Base-by-base conservation (phyloP, 2,797 vertebrate species). In the Taeniopygia guttata region DNA sequence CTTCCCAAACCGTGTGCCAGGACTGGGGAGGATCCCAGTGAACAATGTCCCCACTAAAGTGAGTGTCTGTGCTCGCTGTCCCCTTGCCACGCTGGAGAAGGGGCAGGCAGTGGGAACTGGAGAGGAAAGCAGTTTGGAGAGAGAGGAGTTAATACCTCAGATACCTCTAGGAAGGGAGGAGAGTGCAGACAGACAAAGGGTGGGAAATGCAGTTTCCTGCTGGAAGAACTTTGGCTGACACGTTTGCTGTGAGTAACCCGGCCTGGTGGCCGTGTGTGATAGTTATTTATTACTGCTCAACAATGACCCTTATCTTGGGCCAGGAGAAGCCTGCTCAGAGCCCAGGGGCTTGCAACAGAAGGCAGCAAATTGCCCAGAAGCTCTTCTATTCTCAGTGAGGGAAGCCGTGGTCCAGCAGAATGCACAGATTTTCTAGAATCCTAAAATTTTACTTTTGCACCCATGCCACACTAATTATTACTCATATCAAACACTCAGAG, bases 161-260 rank as follows among this genome's bases (percentile, higher is more conserved):
- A 55, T 10, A 93, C 72, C 68, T 91, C 68, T 66, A 68, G 94
- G 92, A 87, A 93, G 92, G 87, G 90, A 93, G 89, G 81, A 83
- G 87, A 63, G 67, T 18, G 69, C 62, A 18, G 86, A 9, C 86
- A 92, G 81, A 89, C 54, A 7, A 58, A 51, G 93, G 73, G 87
- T 92, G 60, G 93, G 92, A 96, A 96, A 62, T 23, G 76, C 76
- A 69, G 87, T 45, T 96, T 96, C 95, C 94, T 95, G 75, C 11
- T 22, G 67, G 82, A 34, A 83, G 84, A 75, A 66, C 73, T 93
- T 48, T 87, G 95, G 89, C 94, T 94, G 92, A 87, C 79, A 92
- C 63, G 2, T 46, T 58, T 55, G 75, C 90, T 58, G 81, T 89
- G 91, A 89, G 89, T 68, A 66, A 68, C 49, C 43, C 70, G 83